A percentile compares a stretch with the other conserved stretches of the same genome.
Evolutionary conservation across 35 echinoderm and acorn worm genomes (phyloP).

Genomic region (Holothuria glaberrima): DNA sequence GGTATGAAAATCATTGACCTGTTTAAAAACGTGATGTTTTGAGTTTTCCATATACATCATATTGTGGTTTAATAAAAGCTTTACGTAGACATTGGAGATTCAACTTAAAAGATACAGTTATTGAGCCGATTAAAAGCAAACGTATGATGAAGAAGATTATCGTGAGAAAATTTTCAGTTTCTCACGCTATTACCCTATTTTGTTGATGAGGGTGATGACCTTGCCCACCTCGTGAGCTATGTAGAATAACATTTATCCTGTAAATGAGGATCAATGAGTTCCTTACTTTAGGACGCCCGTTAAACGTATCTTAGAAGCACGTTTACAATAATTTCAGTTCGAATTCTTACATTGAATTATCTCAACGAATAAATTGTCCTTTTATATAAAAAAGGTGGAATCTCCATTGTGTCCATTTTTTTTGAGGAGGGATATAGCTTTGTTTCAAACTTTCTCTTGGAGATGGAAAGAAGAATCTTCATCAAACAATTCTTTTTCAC

Average conservation of each 20-base stretch:
- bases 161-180: neutral
- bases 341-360: neutral
- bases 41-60: neutral
- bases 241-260: neutral
- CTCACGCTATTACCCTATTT: neutral
- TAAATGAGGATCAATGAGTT: neutral
- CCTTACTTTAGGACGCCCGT: neutral
- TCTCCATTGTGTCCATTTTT: neutral
- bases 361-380: neutral
- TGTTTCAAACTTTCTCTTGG: no score
- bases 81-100: neutral
- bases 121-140: neutral
- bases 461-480: no score
- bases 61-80: neutral
- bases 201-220: neutral
- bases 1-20: neutral
- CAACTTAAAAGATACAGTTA: neutral
- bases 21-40: no score
- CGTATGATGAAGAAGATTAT: neutral
- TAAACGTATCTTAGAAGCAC: neutral
- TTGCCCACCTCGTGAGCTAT: neutral
- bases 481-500: no score
- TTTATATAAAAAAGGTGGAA: slow-evolving; percentile 8
- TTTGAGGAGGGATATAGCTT: neutral
- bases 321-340: neutral